A percentile compares a stretch with the other conserved stretches of the same genome.
These are phyloP conservation scores for Heteronetta atricapilla DNA, from an alignment of 2,113 vertebrate species.

Conservation along the genomic window DNA sequence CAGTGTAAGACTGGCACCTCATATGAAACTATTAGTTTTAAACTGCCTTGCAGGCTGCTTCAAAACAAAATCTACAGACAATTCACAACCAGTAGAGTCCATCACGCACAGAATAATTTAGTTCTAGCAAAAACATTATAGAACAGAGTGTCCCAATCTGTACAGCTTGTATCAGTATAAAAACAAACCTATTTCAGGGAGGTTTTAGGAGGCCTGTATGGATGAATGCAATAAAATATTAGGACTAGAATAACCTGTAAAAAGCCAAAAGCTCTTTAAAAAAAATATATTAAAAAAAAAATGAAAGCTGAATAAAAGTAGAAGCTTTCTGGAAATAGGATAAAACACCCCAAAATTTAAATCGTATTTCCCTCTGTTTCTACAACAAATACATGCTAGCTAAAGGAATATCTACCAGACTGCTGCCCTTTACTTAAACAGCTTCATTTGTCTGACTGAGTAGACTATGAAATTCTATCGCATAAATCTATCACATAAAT, in stretches of 20 bases:
- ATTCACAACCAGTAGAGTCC: neutral
- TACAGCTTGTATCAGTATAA: neutral
- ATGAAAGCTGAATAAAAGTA: too few relatives aligned
- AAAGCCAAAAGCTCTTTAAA: neutral
- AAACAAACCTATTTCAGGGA: neutral
- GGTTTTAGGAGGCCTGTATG: neutral
- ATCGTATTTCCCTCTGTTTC: neutral
- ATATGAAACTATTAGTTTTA: neutral
- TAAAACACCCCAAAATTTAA: neutral
- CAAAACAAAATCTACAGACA: neutral
- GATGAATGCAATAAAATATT: neutral
- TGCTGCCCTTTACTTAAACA: neutral
- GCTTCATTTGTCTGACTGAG: neutral
- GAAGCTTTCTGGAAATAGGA: neutral
- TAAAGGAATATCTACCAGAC: neutral
- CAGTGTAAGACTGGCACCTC: neutral
- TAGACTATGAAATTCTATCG: neutral
- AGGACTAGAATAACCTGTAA: neutral
- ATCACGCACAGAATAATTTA: neutral
- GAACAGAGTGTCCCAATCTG: neutral
- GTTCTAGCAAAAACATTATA: neutral
- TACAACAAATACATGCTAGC: neutral
- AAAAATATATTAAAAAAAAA: too few relatives aligned
- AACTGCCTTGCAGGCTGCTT: neutral
- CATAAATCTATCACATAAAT: neutral